Evolutionary conservation across 2,888 invertebrate species (phyloP).

Genomic region (Cryptocheilus praepositus): DNA sequence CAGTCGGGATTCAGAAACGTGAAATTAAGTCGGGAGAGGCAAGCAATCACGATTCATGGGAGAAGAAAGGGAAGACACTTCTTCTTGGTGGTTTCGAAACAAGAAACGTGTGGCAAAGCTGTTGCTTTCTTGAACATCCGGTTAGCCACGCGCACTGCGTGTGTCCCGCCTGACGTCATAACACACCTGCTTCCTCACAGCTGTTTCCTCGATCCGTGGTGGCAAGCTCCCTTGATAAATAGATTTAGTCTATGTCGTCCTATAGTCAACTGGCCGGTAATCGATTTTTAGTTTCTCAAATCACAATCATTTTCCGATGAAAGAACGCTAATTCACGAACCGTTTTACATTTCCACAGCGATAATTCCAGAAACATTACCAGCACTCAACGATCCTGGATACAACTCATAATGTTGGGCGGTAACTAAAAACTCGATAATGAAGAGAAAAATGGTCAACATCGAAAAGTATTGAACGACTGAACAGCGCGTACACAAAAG

Average conservation of each 20-base stretch:
- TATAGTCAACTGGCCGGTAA: constrained; percentile 6
- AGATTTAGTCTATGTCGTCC: constrained; percentile 18
- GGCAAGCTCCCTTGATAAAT: constrained; percentile 46
- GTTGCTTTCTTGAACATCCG: constrained; percentile 56
- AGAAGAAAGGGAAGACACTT: too few relatives aligned
- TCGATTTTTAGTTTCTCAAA: constrained; percentile 9
- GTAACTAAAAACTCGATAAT: too few relatives aligned
- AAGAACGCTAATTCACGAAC: not conserved
- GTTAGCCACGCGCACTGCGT: constrained; percentile 69
- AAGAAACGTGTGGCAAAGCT: constrained; percentile 35
- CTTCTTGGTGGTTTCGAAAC: constrained; percentile 9
- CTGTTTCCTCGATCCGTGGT: constrained; percentile 69
- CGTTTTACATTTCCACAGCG: too few relatives aligned
- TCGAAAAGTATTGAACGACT: too few relatives aligned
- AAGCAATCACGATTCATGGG: not conserved
- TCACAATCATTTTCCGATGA: not conserved
- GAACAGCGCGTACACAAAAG: too few relatives aligned
- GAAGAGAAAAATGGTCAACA: too few relatives aligned
- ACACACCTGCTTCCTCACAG: constrained; percentile 74
- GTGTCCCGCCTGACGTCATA: constrained; percentile 69
- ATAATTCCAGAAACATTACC: too few relatives aligned
- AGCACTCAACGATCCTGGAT: too few relatives aligned
- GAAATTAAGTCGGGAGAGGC: not conserved
- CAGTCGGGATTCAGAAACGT: not conserved
- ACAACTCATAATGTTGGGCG: too few relatives aligned